Conservation (phyloP, 2,113 vertebrate species). For the Chroicocephalus ridibundus region DNA sequence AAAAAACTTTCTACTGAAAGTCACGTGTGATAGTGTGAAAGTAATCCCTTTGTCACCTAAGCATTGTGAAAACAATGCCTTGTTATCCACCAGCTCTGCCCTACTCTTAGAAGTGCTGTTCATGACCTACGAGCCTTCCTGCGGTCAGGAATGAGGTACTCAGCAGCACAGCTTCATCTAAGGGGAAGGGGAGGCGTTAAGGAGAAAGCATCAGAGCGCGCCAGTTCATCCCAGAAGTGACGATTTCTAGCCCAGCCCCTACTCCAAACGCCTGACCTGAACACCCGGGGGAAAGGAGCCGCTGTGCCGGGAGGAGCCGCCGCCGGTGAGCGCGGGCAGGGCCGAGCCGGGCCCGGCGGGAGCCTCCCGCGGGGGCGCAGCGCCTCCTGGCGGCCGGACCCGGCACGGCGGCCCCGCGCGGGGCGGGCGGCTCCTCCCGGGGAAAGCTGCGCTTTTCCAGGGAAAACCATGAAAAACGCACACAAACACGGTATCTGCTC, state of each 20-base stretch:
- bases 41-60: not conserved
- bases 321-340: not conserved
- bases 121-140: fast-evolving
- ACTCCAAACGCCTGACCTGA: not conserved
- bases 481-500: fast-evolving
- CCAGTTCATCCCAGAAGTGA: no score
- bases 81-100: not conserved
- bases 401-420: not conserved
- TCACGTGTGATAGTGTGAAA: fast-evolving
- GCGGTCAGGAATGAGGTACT: not conserved
- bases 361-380: not conserved
- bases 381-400: not conserved
- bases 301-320: not conserved
- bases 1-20: not conserved
- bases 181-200: no score
- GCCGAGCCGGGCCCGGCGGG: not conserved
- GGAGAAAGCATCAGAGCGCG: no score
- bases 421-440: not conserved
- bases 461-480: not conserved
- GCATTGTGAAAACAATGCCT: not conserved
- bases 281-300: not conserved
- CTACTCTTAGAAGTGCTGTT: not conserved
- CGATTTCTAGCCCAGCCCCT: not conserved
- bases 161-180: not conserved
- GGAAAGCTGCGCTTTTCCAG: not conserved